A percentile compares a stretch with the other conserved stretches of the same genome.
These are phyloP conservation scores for Cardinalis cardinalis DNA, from an alignment of 2,113 vertebrate genomes.

Conservation along the genomic window DNA sequence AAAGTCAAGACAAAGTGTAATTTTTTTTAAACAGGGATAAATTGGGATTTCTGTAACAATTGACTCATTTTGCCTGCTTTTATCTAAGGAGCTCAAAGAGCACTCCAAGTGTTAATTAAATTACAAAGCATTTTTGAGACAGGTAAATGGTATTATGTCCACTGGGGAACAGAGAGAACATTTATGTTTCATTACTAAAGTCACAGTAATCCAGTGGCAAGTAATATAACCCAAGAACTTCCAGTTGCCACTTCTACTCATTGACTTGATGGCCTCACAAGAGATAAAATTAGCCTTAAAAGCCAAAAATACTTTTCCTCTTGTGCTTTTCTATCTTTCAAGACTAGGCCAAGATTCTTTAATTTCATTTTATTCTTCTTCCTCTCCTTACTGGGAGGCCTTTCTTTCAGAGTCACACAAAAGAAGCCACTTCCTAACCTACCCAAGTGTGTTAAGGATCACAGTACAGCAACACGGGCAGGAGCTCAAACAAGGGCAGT, in stretches of 20 bases:
- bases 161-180: constrained; percentile 33
- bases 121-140: constrained; percentile 59
- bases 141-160: constrained; percentile 58
- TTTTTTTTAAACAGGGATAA: constrained; percentile 55
- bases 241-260: constrained; percentile 2
- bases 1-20: constrained; percentile 46
- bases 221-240: constrained; percentile 25
- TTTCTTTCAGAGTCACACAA: neutral
- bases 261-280: constrained; percentile 11
- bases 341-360: neutral
- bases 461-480: neutral
- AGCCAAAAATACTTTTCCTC: neutral
- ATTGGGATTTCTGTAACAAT: constrained; percentile 60
- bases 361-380: neutral
- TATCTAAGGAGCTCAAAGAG: constrained; percentile 60
- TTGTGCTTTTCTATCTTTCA: neutral
- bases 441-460: neutral
- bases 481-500: neutral
- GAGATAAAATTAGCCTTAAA: constrained; percentile 12
- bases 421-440: neutral
- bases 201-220: constrained; percentile 41
- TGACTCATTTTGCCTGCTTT: constrained; percentile 51
- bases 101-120: constrained; percentile 65
- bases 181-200: constrained; percentile 56
- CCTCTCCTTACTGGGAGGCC: neutral